Evolutionary conservation across 2,888 invertebrate species (phyloP).

Genomic region (Parelbella ahira): DNA sequence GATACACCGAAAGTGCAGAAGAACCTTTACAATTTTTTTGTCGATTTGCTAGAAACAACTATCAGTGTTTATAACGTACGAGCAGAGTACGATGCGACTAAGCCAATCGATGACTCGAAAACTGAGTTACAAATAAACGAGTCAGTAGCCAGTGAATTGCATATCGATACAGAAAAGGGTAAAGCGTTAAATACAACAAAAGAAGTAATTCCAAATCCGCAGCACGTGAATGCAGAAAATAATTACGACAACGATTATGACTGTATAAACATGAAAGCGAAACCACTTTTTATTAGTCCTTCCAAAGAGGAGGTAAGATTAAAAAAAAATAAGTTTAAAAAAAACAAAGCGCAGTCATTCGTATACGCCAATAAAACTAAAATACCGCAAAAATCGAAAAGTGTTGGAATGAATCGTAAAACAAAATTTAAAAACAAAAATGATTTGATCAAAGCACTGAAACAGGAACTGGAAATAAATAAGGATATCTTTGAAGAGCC

Average conservation of each 20-base stretch:
- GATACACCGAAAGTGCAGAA: constrained; percentile 36
- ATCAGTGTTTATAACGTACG: constrained; percentile 46
- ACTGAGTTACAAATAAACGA: constrained; percentile 45
- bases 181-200: background rate
- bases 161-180: constrained; percentile 14
- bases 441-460: constrained; percentile 44
- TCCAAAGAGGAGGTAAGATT: background rate
- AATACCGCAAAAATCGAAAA: constrained; percentile 27
- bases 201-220: background rate
- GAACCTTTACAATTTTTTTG: constrained; percentile 53
- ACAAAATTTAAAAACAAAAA: constrained; percentile 36
- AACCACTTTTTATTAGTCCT: background rate
- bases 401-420: constrained; percentile 21
- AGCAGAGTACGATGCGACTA: constrained; percentile 22
- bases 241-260: background rate
- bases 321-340: constrained; percentile 21
- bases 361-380: constrained; percentile 27
- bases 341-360: constrained; percentile 32
- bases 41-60: constrained; percentile 53
- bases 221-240: too few species aligned
- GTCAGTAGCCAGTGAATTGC: constrained; percentile 40
- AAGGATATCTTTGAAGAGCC: constrained; percentile 41
- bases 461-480: constrained; percentile 44
- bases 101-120: constrained; percentile 32
- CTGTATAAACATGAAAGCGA: background rate